Evolutionary conservation across 2,797 vertebrate species (phyloP), one percentile per base, ranked within the genome.

Genomic region (Threskiornis aethiopicus): DNA sequence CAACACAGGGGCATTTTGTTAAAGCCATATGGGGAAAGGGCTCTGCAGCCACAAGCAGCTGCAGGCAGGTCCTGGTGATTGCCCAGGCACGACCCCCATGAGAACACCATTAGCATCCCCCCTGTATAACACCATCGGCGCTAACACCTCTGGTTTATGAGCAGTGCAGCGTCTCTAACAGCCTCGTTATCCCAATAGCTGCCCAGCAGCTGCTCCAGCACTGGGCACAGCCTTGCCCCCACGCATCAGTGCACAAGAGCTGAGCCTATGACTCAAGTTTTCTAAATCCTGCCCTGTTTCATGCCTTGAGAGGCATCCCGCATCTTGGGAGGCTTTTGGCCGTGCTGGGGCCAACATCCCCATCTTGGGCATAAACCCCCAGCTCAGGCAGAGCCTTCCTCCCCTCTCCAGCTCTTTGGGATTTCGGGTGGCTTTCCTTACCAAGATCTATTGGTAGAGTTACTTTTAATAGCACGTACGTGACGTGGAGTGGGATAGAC

Each of bases 351-450:
- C 44, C 26, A 54, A 8, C 31, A 51, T 35, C 22, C 5, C 18
- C 16, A 14, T 81, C 59, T 46, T 80, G 13, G 10, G 7, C 52
- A 33, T 66, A 92, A 81, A 42, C 39, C 20, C 14, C 35, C 20
- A 65, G 29, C n/a, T 80, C 13, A 44, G 44, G 54, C 57, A 49
- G 46, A 71, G 64, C 35, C 59, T n/a, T 58, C 21, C 5, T 58
- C 20, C 49, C 1, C 0, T 15, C 13, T 72, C 10, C 54, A 62
- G 12, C 44, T 46, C 10, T 46, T 58, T 22, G 51, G 35, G 54
- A 62, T 57, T 85, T 90, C 5, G 25, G 26, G 85, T 93, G 85
- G 61, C 80, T 96, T 93, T 89, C 57, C 83, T 96, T 93, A 65
- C 26, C 0, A 0, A 75, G 58, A 73, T 59, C 37, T 86, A 46